Conservation (phyloP, 23 tunicate genomes). For the Styela plicata region DNA sequence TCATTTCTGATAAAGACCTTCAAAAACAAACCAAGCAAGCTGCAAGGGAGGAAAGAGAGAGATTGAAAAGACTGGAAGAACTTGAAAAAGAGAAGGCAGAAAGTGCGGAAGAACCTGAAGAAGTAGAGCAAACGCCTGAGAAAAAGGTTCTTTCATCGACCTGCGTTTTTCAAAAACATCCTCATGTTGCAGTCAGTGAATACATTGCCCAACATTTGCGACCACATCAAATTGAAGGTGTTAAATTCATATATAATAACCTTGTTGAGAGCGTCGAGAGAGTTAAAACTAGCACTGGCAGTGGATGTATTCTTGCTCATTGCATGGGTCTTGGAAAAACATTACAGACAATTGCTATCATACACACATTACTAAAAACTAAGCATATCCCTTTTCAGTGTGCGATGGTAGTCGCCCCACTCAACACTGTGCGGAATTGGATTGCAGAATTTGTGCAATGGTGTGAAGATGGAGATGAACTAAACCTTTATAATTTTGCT, state of each 20-base stretch:
- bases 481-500: conserved; percentile 31
- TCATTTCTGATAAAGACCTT: conserved; percentile 6
- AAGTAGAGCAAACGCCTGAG: background rate
- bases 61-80: conserved; percentile 14
- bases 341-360: conserved; percentile 58
- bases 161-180: conserved; percentile 69
- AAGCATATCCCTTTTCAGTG: conserved; percentile 49
- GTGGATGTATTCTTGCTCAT: conserved; percentile 90
- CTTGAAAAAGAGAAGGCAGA: conserved; percentile 37
- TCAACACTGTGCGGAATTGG: conserved; percentile 92
- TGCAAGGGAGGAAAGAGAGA: conserved; percentile 62
- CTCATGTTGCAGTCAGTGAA: conserved; percentile 62
- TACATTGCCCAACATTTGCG: background rate
- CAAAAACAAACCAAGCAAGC: conserved; percentile 48
- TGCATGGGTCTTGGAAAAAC: conserved; percentile 99
- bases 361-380: conserved; percentile 52
- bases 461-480: conserved; percentile 48
- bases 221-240: conserved; percentile 95
- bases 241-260: conserved; percentile 86
- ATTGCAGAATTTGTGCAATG: conserved; percentile 59
- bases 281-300: conserved; percentile 13
- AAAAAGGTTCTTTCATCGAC: conserved; percentile 37
- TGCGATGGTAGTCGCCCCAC: conserved; percentile 75
- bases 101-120: conserved; percentile 46
- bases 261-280: conserved; percentile 47